These are phyloP conservation scores for Drosophila anceps DNA, from an alignment of 2,888 invertebrate genomes.

Conservation along the genomic window DNA sequence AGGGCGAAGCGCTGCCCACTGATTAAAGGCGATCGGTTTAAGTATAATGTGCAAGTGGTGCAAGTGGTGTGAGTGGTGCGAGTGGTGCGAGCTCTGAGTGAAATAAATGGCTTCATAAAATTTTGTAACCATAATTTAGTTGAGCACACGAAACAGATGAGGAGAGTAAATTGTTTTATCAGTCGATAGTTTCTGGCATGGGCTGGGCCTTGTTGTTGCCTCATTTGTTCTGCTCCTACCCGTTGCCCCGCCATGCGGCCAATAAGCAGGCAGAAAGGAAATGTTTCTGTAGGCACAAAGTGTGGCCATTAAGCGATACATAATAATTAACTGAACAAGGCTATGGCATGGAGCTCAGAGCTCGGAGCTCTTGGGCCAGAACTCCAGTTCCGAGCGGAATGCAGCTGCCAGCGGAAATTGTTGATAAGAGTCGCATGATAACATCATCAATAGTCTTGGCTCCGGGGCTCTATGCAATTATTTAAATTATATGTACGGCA, in stretches of 20 bases:
- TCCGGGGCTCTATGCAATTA: slow-evolving; percentile 61
- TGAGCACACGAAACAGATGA: slow-evolving; percentile 48
- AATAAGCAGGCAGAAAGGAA: slow-evolving; percentile 47
- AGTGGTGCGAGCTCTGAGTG: slow-evolving; percentile 63
- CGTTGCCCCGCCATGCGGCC: slow-evolving; percentile 20
- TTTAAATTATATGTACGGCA: slow-evolving; percentile 71
- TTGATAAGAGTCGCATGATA: slow-evolving; percentile 69
- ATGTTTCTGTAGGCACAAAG: slow-evolving; percentile 24
- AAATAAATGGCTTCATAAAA: slow-evolving; percentile 83
- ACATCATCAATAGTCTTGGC: slow-evolving; percentile 67
- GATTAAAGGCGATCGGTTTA: slow-evolving; percentile 47
- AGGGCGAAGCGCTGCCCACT: slow-evolving; percentile 37
- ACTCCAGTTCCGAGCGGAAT: slow-evolving; percentile 32
- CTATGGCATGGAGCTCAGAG: slow-evolving; percentile 27
- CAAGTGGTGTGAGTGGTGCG: slow-evolving; percentile 11
- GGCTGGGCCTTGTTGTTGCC: slow-evolving; percentile 9
- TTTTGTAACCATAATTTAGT: slow-evolving; percentile 77
- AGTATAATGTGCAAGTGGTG: slow-evolving; percentile 30
- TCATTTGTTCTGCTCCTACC: not conserved
- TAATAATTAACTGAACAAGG: slow-evolving; percentile 72
- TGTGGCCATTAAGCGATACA: slow-evolving; percentile 77
- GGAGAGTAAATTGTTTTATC: slow-evolving; percentile 71
- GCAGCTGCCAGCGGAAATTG: slow-evolving; percentile 63
- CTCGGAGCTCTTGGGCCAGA: slow-evolving; percentile 29
- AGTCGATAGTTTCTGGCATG: slow-evolving; percentile 53